Evolutionary conservation across 2,888 invertebrate genomes (phyloP), one percentile per base, ranked within the genome.

Genomic region (Endomychus coccineus): DNA sequence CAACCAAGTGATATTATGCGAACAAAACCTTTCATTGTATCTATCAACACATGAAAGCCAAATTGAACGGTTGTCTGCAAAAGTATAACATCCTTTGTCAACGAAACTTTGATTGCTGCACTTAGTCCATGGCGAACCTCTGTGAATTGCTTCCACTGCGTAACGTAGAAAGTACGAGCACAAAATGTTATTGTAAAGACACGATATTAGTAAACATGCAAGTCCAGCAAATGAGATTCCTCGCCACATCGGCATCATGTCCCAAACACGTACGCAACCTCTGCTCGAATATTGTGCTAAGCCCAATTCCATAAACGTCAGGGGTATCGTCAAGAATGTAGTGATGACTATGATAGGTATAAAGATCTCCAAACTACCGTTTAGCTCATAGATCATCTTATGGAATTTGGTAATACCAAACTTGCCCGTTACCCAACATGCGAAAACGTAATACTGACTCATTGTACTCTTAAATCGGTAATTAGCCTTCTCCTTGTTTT

Each of bases 221-320:
- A 34, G 21, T 9, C 28, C 32, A 3, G 28, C 19, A 6, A 39
- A 12, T 1, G 24, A 25, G 4, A 34, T 29, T 19, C 39, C 39
- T 15, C 16, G 17, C 39, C 39, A 39, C 1, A 23, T 25, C 2
- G 39, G 39, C 2, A 10, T 19, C 7, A 22, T 21, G 22, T 39
- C 30, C 34, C 34, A 39, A 3, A 29, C 2, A n/a, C 30, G 29
- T 1, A 30, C 12, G 14, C 34, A 30, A 2, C 39, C 39, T 22
- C 24, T 29, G 7, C 30, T 34, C 3, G 38, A 39, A 13, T 34
- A 39, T 19, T 39, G 39, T 2, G 39, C 23, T 12, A 39, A 10
- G 12, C 39, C 39, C 6, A 39, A 10, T 7, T 15, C 13, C 2
- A 14, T 9, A 12, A 34, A 34, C 6, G 34, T 30, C 4, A 25